Base-by-base conservation (phyloP, 2,888 invertebrate genomes). In the Didymodactylos carnosus region DNA sequence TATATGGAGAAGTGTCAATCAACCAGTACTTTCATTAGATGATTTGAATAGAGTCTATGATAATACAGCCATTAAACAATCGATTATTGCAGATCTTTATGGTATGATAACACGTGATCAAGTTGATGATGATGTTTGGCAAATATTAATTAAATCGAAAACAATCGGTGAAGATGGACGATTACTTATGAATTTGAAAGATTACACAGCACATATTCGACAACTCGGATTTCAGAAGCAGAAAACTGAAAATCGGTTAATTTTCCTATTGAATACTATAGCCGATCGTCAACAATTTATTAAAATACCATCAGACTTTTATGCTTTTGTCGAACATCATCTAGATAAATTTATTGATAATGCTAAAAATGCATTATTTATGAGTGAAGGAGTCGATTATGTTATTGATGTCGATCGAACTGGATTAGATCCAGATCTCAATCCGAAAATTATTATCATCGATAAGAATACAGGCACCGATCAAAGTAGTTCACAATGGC, bases 401-500 rank as follows among this genome's bases (percentile, higher is more conserved):
- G 79, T 81, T 19, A 77, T 81, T 14, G 80, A 80, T 71, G 76
- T 78, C 14, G 80, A 80, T 73, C 77, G 77, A 72, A 78, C 78
- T 16, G 78, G 77, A 41, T 76, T 76, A 2, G 76, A 76, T 73
- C 69, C 75, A 0, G 75, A 78, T 40, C 13, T 13, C 8, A 11
- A 40, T 71, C 77, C 78, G 0, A 69, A 73, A 23, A 72, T 76
- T 2, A 75, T 73, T 1, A 77, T 77, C 7, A 39, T 77, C n/a
- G 77, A 77, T 70, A 35, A 35, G 41, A 80, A 80, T 70, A 84
- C 84, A 0, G 84, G 84, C 10, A 80, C 80, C 0, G 82, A 82
- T 74, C 78, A 79, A 75, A 76, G 76, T 14, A 80, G 79, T 39
- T 80, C 81, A 6, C 80, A 82, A 69, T 84, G 83, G 83, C 80